Evolutionary conservation across 2,888 invertebrate species (phyloP), one percentile per base, ranked within the genome.

Genomic region (Macrophya annulata): DNA sequence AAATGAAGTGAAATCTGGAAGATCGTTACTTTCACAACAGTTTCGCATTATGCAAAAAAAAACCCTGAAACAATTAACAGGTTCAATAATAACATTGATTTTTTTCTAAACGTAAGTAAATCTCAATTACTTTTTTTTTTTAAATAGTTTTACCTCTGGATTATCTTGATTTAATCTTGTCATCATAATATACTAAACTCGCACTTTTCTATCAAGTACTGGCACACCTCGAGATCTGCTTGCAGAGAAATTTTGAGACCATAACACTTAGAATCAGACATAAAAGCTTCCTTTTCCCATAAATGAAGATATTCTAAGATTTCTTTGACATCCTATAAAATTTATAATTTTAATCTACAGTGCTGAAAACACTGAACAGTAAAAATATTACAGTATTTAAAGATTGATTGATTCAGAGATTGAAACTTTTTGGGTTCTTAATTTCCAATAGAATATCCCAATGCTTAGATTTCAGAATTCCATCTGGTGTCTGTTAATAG

Each of bases 401-500:
- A n/a, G n/a, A n/a, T n/a, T n/a, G n/a, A n/a, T n/a, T n/a, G n/a
- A n/a, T n/a, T n/a, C n/a, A n/a, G n/a, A 86, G 37, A 51, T 83
- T 71, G 25, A 74, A 86, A 65, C 25, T 51, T 85, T 51, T 79
- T 71, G 31, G 76, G 86, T 74, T 10, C 62, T 85, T 84, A 21
- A 77, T 48, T 6, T 79, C 45, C 21, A 85, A 15, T 25, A 86
- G 4, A 15, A 81, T 72, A 48, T 40, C 43, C 86, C 87, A 87
- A n/a, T 86, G 85, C 10, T 72, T 84, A n/a, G 86, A 55, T 31
- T 84, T 72, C 15, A 87, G 31, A 15, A 40, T 59, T 1, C 86
- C 87, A 85, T 87, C 86, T 55, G 86, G 87, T 65, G 86, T 87
- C 87, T 87, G 77, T 17, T 62, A 77, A 65, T 59, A 15, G 51